phyloP scores from a whole-genome alignment of 2,888 invertebrate species.

The Sepiola atlantica region DNA sequence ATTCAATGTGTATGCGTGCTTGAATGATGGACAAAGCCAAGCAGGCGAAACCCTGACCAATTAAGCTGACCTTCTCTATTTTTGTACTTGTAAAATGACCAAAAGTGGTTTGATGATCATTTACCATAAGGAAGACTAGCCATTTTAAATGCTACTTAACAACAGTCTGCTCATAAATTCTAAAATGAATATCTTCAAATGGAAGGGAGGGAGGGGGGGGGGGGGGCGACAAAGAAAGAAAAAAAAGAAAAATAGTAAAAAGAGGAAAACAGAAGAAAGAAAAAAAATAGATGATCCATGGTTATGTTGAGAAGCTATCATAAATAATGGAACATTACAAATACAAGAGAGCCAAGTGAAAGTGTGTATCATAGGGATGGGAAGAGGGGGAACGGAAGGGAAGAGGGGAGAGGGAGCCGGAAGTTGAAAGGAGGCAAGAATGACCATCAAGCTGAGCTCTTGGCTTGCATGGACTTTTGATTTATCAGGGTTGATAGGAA shows the following conservation, averaged over 20 bases:
- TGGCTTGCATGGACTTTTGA: neutral
- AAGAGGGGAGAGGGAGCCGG: neutral
- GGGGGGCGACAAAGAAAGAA: too few species aligned
- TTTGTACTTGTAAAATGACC: neutral
- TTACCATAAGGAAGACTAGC: neutral
- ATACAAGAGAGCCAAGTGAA: neutral
- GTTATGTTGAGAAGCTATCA: neutral
- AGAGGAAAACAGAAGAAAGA: neutral
- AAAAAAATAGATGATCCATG: neutral
- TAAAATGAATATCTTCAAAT: neutral
- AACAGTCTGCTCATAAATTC: conserved; percentile 12
- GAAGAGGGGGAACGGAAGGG: neutral
- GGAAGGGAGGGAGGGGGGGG: neutral
- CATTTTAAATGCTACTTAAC: neutral
- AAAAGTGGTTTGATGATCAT: neutral
- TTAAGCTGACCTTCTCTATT: neutral
- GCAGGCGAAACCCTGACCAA: neutral
- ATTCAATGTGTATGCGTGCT: too few species aligned
- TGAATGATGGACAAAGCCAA: neutral
- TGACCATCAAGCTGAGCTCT: conserved; percentile 19
- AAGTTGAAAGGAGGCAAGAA: conserved; percentile 9
- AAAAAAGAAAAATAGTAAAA: neutral
- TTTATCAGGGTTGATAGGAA: neutral
- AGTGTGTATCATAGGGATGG: neutral
- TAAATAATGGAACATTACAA: neutral